Percentiles rank a stretch among this genome's conserved stretches.
These are phyloP conservation scores for Chironomus tepperi DNA, from an alignment of 1,140 invertebrate species.

Conservation along the genomic window DNA sequence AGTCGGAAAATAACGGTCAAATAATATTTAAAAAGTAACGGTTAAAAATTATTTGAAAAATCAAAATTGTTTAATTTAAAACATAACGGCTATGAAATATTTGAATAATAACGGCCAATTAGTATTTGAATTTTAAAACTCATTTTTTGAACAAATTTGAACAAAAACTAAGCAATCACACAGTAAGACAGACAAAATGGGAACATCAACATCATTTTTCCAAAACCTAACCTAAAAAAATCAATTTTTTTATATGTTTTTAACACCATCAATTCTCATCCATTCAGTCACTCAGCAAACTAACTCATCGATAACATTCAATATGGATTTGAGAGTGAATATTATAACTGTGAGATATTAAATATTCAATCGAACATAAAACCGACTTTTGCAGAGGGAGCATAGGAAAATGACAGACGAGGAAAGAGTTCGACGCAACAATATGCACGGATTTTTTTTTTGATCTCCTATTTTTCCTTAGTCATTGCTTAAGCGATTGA, in stretches of 20 bases:
- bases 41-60: too few relatives aligned
- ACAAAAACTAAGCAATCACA: background rate
- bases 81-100: too few relatives aligned
- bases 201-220: too few relatives aligned
- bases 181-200: background rate
- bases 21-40: too few relatives aligned
- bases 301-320: background rate
- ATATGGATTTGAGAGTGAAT: background rate
- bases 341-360: background rate
- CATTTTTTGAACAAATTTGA: too few relatives aligned
- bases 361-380: background rate
- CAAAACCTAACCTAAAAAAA: background rate
- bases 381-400: background rate
- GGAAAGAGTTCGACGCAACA: background rate
- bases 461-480: background rate
- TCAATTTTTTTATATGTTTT: slow-evolving; percentile 22
- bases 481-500: background rate
- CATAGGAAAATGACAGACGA: background rate
- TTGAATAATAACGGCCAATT: too few relatives aligned
- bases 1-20: too few relatives aligned
- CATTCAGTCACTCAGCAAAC: background rate
- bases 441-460: slow-evolving; percentile 8
- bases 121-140: too few relatives aligned
- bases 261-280: background rate
- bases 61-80: too few relatives aligned